phyloP scores from a whole-genome alignment of 92 coral and sea anemone genomes.

The Phenganax stokvisi region DNA sequence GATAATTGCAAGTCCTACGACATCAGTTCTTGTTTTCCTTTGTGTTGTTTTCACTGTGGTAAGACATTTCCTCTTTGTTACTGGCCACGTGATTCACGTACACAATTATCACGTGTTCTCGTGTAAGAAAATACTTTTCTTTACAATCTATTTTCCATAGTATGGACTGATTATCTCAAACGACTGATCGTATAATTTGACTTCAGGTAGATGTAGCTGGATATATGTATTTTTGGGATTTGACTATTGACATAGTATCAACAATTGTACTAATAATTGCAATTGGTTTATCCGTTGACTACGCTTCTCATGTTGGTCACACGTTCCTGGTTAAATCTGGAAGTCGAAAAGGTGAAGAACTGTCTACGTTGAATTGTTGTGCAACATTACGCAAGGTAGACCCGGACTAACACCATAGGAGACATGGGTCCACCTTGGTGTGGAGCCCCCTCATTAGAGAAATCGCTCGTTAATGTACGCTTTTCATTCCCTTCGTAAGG shows the following conservation, averaged over 20 bases:
- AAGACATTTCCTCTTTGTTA: slow-evolving; percentile 21
- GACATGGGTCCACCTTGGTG: no score
- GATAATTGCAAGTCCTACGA: slow-evolving; percentile 81
- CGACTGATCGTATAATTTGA: not conserved
- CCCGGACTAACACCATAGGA: no score
- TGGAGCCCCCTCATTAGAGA: no score
- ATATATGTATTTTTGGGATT: slow-evolving; percentile 25
- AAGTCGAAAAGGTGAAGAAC: slow-evolving; percentile 5
- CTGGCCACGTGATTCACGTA: no score
- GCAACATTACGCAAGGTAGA: no score
- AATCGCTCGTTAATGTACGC: not conserved
- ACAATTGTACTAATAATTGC: slow-evolving; percentile 22
- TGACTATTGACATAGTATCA: slow-evolving; percentile 27
- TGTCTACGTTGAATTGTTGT: no score
- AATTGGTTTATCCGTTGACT: slow-evolving; percentile 28
- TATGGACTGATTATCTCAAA: not conserved
- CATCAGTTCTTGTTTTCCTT: slow-evolving; percentile 71
- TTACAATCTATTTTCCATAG: not conserved
- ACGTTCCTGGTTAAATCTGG: slow-evolving; percentile 27
- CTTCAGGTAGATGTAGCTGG: slow-evolving; percentile 22
- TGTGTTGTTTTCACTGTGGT: slow-evolving; percentile 89
- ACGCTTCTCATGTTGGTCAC: slow-evolving; percentile 35
- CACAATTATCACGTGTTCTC: no score
- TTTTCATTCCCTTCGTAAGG: no score
- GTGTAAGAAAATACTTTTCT: no score